phyloP scores from a whole-genome alignment of 2,113 vertebrate genomes.

The Heptranchias perlo region DNA sequence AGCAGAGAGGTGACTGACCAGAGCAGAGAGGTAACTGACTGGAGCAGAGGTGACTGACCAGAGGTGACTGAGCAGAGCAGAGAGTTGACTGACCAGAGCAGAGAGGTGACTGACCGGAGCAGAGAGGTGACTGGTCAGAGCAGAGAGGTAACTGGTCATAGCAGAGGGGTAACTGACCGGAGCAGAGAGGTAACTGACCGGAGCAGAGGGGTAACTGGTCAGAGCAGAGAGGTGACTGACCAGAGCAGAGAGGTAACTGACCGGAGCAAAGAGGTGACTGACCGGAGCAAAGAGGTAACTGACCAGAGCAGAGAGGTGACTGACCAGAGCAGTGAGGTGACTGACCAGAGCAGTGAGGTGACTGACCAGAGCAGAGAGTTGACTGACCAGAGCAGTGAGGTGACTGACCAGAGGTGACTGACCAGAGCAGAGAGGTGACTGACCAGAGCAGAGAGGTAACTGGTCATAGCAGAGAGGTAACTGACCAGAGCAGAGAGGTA shows the following conservation, averaged over 20 bases:
- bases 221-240: too few relatives aligned
- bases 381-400: too few relatives aligned
- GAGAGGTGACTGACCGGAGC: too few relatives aligned
- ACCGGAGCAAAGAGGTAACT: neutral
- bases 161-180: too few relatives aligned
- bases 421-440: neutral
- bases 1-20: neutral
- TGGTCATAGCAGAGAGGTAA: too few relatives aligned
- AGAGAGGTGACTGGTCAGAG: neutral
- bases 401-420: too few relatives aligned
- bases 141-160: neutral
- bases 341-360: too few relatives aligned
- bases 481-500: neutral
- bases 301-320: too few relatives aligned
- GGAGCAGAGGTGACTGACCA: too few relatives aligned
- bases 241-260: neutral
- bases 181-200: neutral
- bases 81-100: neutral
- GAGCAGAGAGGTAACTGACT: neutral
- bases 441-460: neutral
- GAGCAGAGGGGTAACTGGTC: neutral
- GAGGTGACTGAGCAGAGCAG: neutral
- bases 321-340: neutral
- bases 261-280: too few relatives aligned
- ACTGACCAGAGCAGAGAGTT: neutral